Evolutionary conservation across 2,888 invertebrate genomes (phyloP).

Genomic region (Sylvicola fuscatus): DNA sequence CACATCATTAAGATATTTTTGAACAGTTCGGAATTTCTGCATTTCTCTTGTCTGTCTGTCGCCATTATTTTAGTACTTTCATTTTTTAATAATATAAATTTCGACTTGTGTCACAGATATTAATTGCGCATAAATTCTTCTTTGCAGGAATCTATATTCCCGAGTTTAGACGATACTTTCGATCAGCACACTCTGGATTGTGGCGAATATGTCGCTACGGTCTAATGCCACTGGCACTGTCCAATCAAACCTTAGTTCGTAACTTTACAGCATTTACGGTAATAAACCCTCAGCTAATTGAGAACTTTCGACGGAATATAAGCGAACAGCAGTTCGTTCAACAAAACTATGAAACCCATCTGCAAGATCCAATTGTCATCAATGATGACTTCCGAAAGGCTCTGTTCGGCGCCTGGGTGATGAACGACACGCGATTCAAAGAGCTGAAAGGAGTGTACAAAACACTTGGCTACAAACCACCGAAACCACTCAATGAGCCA

Average conservation of each 20-base stretch:
- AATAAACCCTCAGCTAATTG: too few species aligned
- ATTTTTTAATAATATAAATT: too few species aligned
- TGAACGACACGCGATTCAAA: constrained; percentile 18
- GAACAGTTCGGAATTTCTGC: too few species aligned
- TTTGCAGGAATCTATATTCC: constrained; percentile 34
- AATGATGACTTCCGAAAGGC: constrained; percentile 16
- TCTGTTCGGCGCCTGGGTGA: constrained; percentile 23
- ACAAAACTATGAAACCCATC: not conserved
- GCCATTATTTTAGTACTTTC: not conserved
- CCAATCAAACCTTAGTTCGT: constrained; percentile 31
- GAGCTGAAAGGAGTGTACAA: constrained; percentile 16
- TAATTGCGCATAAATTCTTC: not conserved
- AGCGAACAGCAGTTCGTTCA: constrained; percentile 8
- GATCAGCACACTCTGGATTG: constrained; percentile 47
- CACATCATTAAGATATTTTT: too few species aligned
- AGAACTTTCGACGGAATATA: constrained; percentile 6
- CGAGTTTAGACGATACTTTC: constrained; percentile 33
- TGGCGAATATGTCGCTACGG: constrained; percentile 32
- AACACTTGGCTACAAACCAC: constrained; percentile 11
- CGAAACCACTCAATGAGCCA: constrained; percentile 14
- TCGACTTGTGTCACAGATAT: too few species aligned
- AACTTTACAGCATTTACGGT: constrained; percentile 29
- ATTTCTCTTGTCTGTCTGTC: too few species aligned
- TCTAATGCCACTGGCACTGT: constrained; percentile 22
- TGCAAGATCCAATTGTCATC: constrained; percentile 2